phyloP scores from a whole-genome alignment of 2,113 vertebrate genomes.

The Triplophysa tibetana region DNA sequence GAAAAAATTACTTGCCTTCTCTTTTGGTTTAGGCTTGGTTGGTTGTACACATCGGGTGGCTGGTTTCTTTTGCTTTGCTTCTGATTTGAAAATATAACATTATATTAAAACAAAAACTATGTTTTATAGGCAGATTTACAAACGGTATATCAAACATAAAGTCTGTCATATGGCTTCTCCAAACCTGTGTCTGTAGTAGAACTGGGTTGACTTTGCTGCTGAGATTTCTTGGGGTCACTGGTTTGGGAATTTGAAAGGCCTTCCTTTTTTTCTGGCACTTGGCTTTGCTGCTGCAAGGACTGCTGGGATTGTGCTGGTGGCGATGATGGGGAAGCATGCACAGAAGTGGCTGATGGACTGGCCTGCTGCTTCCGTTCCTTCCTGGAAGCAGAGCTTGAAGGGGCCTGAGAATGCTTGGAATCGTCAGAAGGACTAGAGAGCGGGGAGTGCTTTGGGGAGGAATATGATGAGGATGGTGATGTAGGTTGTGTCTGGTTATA shows the following conservation, averaged over 20 bases:
- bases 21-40: conserved; percentile 92
- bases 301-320: conserved; percentile 60
- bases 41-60: conserved; percentile 80
- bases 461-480: conserved; percentile 52
- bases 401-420: conserved; percentile 70
- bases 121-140: not conserved
- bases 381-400: conserved; percentile 65
- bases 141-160: not conserved
- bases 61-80: conserved; percentile 89
- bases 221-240: conserved; percentile 83
- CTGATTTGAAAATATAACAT: conserved; percentile 69
- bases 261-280: conserved; percentile 80
- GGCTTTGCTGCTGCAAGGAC: conserved; percentile 66
- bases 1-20: conserved; percentile 81
- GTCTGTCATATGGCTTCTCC: not conserved
- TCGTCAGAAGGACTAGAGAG: conserved; percentile 63
- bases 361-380: conserved; percentile 78
- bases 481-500: conserved; percentile 59
- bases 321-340: conserved; percentile 61
- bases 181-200: conserved; percentile 61
- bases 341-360: conserved; percentile 57
- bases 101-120: conserved; percentile 2
- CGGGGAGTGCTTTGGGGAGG: conserved; percentile 45
- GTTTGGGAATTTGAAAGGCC: conserved; percentile 72
- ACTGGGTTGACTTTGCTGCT: conserved; percentile 60